Base-by-base conservation (phyloP, 2,113 vertebrate genomes). In the Proterorhinus semilunaris region DNA sequence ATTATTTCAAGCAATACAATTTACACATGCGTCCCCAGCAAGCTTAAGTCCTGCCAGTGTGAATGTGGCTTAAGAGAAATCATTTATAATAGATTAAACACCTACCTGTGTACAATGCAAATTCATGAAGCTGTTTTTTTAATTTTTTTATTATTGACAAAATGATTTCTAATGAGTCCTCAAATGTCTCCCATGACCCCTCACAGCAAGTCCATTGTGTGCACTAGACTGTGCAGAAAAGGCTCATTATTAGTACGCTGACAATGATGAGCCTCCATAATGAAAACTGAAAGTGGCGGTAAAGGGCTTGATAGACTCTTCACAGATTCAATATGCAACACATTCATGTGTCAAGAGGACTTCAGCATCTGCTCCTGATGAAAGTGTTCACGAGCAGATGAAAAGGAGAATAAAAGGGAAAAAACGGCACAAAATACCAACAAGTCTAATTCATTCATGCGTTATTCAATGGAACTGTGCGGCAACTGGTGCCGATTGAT, bases 351-450 rank as follows among this genome's bases (percentile, higher is more conserved):
- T 81, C 76, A 82, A 86, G 78, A 85, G 82, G 82, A 88, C 83
- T 80, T 84, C 71, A 82, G 75, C 85, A 83, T 88, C 83, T 90
- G 88, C 74, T 87, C 69, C 65, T 53, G 83, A 83, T 85, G 78
- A 84, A 84, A 83, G 72, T 46, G 50, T 55, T 55, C n/a, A 11
- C 15, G 63, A 84, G 53, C 65, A 82, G 79, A 80, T 68, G 62
- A 72, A 72, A 81, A 76, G 52, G 62, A 48, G 65, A 62, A 36
- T 55, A 68, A 69, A 76, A 21, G 59, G 13, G 52, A 15, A 54
- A 44, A 58, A 71, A 46, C 55, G 16, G 65, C 71, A 51, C 0
- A 21, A 82, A 76, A 62, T 75, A 58, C 72, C 52, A 68, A 80
- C 69, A 58, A 65, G 49, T 47, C 62, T 80, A 71, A 83, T 82